Conservation (phyloP, 1,140 invertebrate species). For the Triops cancriformis region DNA sequence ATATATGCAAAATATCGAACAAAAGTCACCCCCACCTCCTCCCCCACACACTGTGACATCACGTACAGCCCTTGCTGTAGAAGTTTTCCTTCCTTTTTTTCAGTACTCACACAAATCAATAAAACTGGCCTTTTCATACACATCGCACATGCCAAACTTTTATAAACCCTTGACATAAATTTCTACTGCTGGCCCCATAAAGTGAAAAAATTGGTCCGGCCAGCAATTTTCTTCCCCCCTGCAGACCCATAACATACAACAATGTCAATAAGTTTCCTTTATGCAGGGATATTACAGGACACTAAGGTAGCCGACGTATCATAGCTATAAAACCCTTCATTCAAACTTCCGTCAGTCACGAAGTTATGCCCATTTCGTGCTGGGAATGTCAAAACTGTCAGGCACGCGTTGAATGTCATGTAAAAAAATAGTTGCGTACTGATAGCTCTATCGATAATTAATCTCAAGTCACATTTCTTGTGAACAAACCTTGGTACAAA, state of each 20-base stretch:
- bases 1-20: not conserved
- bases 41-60: not conserved
- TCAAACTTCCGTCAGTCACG: constrained; percentile 12
- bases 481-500: not conserved
- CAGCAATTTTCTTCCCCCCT: not conserved
- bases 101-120: constrained; percentile 5
- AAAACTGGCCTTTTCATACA: constrained; percentile 5
- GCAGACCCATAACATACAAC: not conserved
- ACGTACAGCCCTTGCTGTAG: not conserved
- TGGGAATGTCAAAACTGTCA: not conserved
- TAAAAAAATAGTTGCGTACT: not conserved
- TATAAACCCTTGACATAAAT: not conserved
- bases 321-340: not conserved
- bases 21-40: not conserved
- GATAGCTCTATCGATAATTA: not conserved
- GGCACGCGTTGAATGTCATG: not conserved
- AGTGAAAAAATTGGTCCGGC: constrained; percentile 4
- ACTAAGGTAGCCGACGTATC: not conserved
- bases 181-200: not conserved
- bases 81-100: not conserved
- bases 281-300: constrained; percentile 1
- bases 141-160: constrained; percentile 5
- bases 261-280: constrained; percentile 5
- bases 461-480: not conserved
- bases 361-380: constrained; percentile 5